phyloP scores from a whole-genome alignment of 1,140 invertebrate species.

The Linepithema humile region DNA sequence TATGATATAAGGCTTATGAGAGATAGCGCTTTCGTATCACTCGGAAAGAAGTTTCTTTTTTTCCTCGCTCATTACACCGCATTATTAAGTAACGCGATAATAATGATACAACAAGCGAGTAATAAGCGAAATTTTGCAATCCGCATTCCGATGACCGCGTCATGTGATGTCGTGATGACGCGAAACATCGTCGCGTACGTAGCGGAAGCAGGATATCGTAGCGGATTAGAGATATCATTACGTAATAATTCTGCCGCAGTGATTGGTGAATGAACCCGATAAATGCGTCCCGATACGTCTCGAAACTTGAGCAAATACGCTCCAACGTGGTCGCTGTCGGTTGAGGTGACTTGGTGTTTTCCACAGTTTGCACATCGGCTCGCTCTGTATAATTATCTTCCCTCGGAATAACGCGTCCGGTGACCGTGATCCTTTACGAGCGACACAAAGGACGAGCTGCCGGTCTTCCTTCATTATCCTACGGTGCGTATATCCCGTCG shows the following conservation, averaged over 20 bases:
- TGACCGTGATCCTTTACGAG: constrained; percentile 33
- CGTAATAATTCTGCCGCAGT: neutral
- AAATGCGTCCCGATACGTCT: constrained; percentile 7
- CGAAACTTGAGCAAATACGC: neutral
- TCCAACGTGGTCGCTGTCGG: neutral
- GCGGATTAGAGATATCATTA: neutral
- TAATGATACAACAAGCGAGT: neutral
- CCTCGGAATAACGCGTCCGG: neutral
- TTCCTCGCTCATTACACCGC: neutral
- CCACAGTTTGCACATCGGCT: neutral
- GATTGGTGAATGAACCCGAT: constrained; percentile 16
- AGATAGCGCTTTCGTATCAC: too few species aligned
- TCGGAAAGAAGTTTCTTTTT: neutral
- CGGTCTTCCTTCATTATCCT: constrained; percentile 67
- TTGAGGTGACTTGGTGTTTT: neutral
- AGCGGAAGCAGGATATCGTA: constrained; percentile 25
- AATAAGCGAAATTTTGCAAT: neutral
- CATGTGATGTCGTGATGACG: neutral
- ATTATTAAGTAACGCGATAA: constrained; percentile 9
- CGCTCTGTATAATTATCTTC: constrained; percentile 9
- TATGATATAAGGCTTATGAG: too few species aligned
- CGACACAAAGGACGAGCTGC: constrained; percentile 52
- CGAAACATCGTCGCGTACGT: neutral
- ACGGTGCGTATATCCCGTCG: neutral
- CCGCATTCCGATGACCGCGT: neutral